Conservation (phyloP, 2,113 vertebrate genomes). For the Antidorcas marsupialis region DNA sequence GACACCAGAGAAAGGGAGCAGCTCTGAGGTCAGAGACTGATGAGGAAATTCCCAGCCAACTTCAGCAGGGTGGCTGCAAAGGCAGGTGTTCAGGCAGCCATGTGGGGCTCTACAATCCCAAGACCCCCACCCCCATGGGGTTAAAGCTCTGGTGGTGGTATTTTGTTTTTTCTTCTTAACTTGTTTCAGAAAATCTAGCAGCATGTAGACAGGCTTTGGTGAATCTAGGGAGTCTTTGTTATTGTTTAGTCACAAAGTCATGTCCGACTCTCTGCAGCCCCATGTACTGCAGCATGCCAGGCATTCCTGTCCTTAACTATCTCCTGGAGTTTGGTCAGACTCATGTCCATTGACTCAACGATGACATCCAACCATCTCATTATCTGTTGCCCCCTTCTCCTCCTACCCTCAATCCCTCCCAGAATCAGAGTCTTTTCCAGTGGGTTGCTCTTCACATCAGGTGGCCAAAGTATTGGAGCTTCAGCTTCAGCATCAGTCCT, state of each 20-base stretch:
- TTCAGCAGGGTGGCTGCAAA: rapidly evolving
- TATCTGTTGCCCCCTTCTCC: neutral
- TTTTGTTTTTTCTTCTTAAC: neutral
- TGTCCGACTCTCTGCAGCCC: rapidly evolving
- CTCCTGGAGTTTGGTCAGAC: neutral
- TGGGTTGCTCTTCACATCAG: neutral
- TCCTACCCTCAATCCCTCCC: neutral
- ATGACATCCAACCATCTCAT: neutral
- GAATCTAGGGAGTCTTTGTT: neutral
- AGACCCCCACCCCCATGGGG: neutral
- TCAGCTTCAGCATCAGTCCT: neutral
- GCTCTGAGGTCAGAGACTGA: neutral
- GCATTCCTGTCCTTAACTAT: neutral
- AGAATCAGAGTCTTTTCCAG: neutral
- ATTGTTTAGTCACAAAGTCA: neutral
- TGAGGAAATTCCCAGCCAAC: neutral
- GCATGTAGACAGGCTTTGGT: neutral
- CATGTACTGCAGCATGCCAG: neutral
- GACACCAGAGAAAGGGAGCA: neutral
- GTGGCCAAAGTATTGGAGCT: neutral
- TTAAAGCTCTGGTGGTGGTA: neutral
- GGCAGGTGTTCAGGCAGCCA: rapidly evolving
- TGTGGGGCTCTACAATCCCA: neutral
- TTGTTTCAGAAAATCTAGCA: neutral
- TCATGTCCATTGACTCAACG: neutral